Conservation (phyloP, 2,113 vertebrate species). For the Todiramphus saurophagus region DNA sequence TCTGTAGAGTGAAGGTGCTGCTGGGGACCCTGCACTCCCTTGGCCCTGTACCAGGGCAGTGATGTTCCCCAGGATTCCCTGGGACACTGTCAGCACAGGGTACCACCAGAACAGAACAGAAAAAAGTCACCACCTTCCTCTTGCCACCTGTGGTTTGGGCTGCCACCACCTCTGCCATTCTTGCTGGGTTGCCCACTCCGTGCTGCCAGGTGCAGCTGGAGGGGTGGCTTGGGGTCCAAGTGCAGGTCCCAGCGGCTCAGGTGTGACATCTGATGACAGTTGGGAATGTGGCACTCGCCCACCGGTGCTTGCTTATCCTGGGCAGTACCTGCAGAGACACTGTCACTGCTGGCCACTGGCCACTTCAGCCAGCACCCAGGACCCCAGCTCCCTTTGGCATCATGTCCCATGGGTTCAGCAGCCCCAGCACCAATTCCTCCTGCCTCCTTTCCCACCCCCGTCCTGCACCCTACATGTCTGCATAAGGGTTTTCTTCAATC, state of each 20-base stretch:
- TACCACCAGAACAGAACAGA: background rate
- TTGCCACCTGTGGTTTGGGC: background rate
- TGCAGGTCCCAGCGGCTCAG: background rate
- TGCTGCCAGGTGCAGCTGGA: background rate
- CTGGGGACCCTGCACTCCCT: rapidly evolving
- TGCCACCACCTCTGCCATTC: background rate
- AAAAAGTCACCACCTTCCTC: background rate
- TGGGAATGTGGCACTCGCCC: background rate
- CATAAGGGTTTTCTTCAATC: background rate
- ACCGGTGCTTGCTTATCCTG: rapidly evolving
- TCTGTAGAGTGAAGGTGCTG: background rate
- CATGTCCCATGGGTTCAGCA: background rate
- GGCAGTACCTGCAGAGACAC: background rate
- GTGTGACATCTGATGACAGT: rapidly evolving
- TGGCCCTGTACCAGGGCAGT: rapidly evolving
- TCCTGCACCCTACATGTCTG: background rate
- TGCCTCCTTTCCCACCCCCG: background rate
- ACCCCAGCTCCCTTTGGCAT: background rate
- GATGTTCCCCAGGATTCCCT: background rate
- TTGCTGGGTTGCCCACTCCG: background rate
- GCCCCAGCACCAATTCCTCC: background rate
- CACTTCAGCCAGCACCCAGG: background rate
- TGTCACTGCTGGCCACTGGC: background rate
- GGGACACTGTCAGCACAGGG: background rate
- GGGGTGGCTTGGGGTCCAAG: too few species aligned